Base-by-base conservation (phyloP, 2,113 vertebrate genomes). In the Solea solea region DNA sequence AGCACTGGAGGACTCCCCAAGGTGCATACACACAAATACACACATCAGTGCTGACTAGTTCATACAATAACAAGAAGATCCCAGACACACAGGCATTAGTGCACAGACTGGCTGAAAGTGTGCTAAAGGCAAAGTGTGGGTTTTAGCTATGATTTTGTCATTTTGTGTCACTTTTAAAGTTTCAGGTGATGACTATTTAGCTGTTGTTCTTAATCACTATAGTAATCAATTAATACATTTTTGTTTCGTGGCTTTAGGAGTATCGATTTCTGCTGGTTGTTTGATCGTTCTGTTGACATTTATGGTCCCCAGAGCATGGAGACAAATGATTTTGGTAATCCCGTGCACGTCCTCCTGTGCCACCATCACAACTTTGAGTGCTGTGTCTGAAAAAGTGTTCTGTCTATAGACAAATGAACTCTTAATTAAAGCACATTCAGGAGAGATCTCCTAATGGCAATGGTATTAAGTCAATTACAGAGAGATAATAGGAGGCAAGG, bases 1-100 rank as follows among this genome's bases (percentile, higher is more conserved):
- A 80, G 64, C 69, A 61, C 2, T 34, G 65, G 1, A 69, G 76
- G 72, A 73, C 60, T 82, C 77, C 80, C 72, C 2, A 5, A 55
- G 74, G 42, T 66, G 42, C 27, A 63, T 50, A 21, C 8, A 16
- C 45, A 14, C 3, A 56, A 41, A 69, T 54, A 25, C 13, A 28
- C 48, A 12, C 3, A 74, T n/a, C 44, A 53, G 11, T 48, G 45
- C 45, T 48, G 45, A 5, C 11, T 6, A 48, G 45, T 48, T 48
- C 45, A 48, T 48, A 10, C 45, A 48, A 11, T 48, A 48, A 48
- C 14, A 10, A 21, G 45, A 48, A 48, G 45, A 34, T 34, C 34
- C 34, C 34, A 34, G 34, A 34, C 34, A 64, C 65, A 45, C 21
- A 67, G 25, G 45, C 63, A 59, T 53, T 53, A 44, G 25, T 62